Percentiles rank a stretch among this genome's conserved stretches.
These are phyloP conservation scores for Ciconia maguari DNA, from an alignment of 2,113 vertebrate genomes.

Conservation along the genomic window DNA sequence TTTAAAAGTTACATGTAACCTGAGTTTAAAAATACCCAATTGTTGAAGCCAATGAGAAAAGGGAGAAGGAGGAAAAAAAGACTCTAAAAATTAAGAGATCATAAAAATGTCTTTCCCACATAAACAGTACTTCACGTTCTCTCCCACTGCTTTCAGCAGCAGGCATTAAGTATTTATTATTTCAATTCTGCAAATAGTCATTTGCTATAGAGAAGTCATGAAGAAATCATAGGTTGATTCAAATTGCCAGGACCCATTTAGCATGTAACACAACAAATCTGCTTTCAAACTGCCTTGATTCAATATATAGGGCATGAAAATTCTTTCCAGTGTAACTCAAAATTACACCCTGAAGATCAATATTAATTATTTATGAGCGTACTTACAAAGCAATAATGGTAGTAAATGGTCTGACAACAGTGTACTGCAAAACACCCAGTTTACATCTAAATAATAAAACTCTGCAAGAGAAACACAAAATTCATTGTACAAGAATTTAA, in stretches of 20 bases:
- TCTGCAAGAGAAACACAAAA: constrained; percentile 74
- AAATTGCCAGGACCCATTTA: not conserved
- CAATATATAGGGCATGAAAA: not conserved
- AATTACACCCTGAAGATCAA: not conserved
- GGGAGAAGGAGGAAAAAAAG: not conserved
- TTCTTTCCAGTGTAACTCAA: not conserved
- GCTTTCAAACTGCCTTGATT: not conserved
- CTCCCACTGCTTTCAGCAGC: not conserved
- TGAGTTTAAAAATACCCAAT: not conserved
- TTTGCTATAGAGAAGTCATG: not conserved
- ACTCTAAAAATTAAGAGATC: not conserved
- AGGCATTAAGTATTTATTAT: not conserved
- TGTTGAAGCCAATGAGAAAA: not conserved
- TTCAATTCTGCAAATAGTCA: not conserved
- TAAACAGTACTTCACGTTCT: not conserved
- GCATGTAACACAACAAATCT: not conserved
- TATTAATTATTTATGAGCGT: not conserved
- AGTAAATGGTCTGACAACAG: constrained; percentile 93
- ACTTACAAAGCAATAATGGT: constrained; percentile 96
- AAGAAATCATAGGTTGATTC: not conserved
- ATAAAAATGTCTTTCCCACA: not conserved
- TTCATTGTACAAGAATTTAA: not conserved
- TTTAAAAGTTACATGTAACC: not conserved
- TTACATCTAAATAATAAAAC: constrained; percentile 94
- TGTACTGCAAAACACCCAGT: constrained; percentile 96